Base-by-base conservation (phyloP, 2,113 vertebrate species). In the Lagopus leucura region DNA sequence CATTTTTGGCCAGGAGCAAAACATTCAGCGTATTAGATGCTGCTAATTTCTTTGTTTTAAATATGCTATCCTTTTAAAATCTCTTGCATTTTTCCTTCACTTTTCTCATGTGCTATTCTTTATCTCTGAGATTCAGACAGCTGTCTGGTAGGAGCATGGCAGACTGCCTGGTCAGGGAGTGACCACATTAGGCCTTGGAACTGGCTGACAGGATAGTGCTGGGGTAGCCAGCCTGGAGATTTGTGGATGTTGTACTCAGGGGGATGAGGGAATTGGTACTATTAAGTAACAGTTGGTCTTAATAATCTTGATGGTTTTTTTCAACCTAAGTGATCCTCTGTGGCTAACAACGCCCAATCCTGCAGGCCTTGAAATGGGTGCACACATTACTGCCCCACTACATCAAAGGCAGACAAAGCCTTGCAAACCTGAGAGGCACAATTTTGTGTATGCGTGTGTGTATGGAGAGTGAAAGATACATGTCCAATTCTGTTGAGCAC, bases 311-410 rank as follows among this genome's bases (percentile, higher is more conserved):
- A 58, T 32, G 32, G 11, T 58, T 32, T 58, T 58, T 58, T 58
- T 19, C 19, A 58, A n/a, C 55, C 11, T 58, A 21, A n/a, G 7
- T 32, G 30, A 58, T 20, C n/a, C 55, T n/a, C 32, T n/a, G 55
- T 58, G 55, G 30, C 28, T 0, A 0, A 20, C 11, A 22, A 47
- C 8, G 3, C 40, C 13, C 2, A 4, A 7, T 34, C 8, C 30
- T 82, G 16, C 11, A 18, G 27, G 14, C 8, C 17, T 60, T 11
- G 15, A 4, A 5, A 6, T 22, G 13, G 24, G 36, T 47, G 19
- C 45, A 47, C 45, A 47, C 45, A 52, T 52, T 52, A 52, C 50
- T 52, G 50, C 22, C 24, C 6, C n/a, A 8, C 9, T 27, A 30
- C 24, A 21, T 30, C 11, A 55, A 63, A 80, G 81, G 36, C 45